Evolutionary conservation across 2,113 vertebrate genomes (phyloP), one percentile per base, ranked within the genome.

Genomic region (Aythya baeri): DNA sequence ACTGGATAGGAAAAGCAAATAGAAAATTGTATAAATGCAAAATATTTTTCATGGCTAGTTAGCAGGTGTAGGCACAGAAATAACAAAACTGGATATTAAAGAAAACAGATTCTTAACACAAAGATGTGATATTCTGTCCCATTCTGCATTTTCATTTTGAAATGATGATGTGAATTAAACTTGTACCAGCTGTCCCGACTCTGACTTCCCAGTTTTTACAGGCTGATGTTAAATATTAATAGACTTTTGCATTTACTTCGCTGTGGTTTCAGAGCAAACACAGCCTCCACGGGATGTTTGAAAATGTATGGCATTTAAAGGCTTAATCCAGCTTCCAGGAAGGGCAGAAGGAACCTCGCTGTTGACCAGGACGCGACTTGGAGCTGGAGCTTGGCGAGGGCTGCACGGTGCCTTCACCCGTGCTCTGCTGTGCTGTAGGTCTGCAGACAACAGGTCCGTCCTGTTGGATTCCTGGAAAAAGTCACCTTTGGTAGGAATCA

Each of bases 171-270:
- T 94, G 79, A 89, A 88, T 88, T 92, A 90, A 90, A 91, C 80
- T 91, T 97, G 66, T 72, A 74, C 82, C 95, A 94, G 85, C 92
- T 95, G 75, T 78, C 63, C 76, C 79, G 82, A 86, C 82, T 94
- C 78, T 6, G 63, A 81, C 55, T 71, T 93, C 50, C 59, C 59
- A 52, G 87, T 91, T 95, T 96, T 92, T 86, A 73, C 63, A 92
- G 68, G 58, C 75, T 61, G 50, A 88, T 89, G 82, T 89, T 90
- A 96, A 95, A 96, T 95, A 95, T 87, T 96, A 93, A 96, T 92
- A 83, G 25, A 96, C 83, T 94, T 94, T 95, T 93, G 80, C 92
- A 55, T 96, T 88, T 75, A 83, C 63, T 86, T 92, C 75, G 18
- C 85, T 27, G 92, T 88, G 83, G 88, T 59, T 92, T 96, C 85